phyloP scores from a whole-genome alignment of 2,888 invertebrate species.

The Xanthorhoe spadicearia region DNA sequence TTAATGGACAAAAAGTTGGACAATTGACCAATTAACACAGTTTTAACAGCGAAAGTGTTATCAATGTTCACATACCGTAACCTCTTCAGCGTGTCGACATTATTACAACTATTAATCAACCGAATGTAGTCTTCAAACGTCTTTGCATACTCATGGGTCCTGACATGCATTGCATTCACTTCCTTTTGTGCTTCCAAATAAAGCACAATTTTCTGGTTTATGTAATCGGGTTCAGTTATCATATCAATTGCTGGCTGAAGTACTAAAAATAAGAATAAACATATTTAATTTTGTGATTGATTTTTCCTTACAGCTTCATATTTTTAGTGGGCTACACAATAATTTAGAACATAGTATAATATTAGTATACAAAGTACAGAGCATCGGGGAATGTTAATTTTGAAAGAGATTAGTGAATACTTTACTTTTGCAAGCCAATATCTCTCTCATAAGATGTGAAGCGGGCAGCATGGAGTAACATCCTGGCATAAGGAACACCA shows the following conservation, averaged over 20 bases:
- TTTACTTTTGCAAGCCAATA: conserved; percentile 92
- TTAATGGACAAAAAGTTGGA: conserved; percentile 5
- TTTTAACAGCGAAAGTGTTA: conserved; percentile 47
- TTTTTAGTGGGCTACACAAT: background rate
- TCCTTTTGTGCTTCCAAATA: conserved; percentile 93
- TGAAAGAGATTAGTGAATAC: conserved; percentile 42
- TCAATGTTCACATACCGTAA: conserved; percentile 85
- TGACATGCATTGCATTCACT: conserved; percentile 90
- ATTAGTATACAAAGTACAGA: background rate
- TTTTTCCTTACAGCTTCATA: background rate
- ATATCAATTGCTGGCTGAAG: conserved; percentile 93
- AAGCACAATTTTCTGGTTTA: conserved; percentile 93
- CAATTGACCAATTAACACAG: conserved; percentile 29
- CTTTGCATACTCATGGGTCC: conserved; percentile 94
- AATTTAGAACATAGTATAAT: no score
- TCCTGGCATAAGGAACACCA: conserved; percentile 92
- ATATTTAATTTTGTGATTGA: background rate
- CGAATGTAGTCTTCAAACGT: conserved; percentile 95
- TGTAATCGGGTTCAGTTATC: conserved; percentile 95
- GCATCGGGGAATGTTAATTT: background rate
- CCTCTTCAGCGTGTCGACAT: conserved; percentile 92
- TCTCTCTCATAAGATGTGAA: conserved; percentile 92
- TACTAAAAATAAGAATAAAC: conserved; percentile 79
- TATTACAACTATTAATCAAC: conserved; percentile 91
- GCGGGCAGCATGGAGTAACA: conserved; percentile 92